These are phyloP conservation scores for Erebia epiphron DNA, from an alignment of 2,888 invertebrate species.

Conservation along the genomic window DNA sequence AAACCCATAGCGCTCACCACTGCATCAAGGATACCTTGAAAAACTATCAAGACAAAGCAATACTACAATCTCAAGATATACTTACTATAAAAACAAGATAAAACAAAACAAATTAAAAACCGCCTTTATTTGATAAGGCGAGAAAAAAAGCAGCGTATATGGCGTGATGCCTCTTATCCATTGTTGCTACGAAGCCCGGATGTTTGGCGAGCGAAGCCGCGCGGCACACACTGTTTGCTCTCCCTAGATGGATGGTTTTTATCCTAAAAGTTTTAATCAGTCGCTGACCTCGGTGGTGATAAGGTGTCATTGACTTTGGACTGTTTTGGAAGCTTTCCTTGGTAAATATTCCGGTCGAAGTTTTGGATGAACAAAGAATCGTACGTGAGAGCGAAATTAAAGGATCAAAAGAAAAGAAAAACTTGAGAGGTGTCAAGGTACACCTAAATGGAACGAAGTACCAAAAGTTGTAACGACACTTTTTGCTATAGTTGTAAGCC, in stretches of 20 bases:
- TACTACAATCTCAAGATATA: neutral
- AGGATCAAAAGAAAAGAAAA: too few relatives aligned
- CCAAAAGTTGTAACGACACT: too few relatives aligned
- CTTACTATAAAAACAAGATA: neutral
- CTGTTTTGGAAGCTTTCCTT: constrained; percentile 24
- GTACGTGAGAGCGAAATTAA: too few relatives aligned
- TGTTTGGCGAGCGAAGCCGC: constrained; percentile 31
- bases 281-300: constrained; percentile 31
- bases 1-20: too few relatives aligned
- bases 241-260: constrained; percentile 36
- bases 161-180: constrained; percentile 13
- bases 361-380: neutral
- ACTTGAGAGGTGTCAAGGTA: too few relatives aligned
- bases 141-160: neutral
- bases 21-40: neutral
- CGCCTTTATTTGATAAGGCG: constrained; percentile 11
- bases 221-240: constrained; percentile 30
- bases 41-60: neutral
- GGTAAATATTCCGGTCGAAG: constrained; percentile 25
- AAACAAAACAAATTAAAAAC: constrained; percentile 1
- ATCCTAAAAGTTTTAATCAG: constrained; percentile 37
- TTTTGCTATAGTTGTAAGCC: too few relatives aligned
- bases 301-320: constrained; percentile 25
- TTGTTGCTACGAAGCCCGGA: constrained; percentile 25
- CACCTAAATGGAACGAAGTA: too few relatives aligned